A percentile compares a stretch with the other conserved stretches of the same genome.
Evolutionary conservation across 2,888 invertebrate species (phyloP).

Genomic region (Phyto melanocephala): DNA sequence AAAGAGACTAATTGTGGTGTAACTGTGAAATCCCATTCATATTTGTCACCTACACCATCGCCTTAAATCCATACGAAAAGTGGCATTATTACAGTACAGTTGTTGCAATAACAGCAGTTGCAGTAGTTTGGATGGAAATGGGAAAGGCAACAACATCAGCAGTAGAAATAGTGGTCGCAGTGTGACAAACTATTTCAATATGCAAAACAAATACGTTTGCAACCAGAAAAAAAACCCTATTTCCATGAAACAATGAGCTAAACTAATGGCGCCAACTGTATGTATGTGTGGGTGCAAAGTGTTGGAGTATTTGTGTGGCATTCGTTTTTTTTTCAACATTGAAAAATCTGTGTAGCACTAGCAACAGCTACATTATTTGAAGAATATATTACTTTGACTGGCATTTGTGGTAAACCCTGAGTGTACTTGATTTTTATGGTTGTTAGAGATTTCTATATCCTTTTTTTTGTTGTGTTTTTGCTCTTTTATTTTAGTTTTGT

Average conservation of each 20-base stretch:
- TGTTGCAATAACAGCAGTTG: background rate
- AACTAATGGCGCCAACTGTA: slow-evolving; percentile 30
- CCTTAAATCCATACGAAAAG: background rate
- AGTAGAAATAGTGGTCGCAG: background rate
- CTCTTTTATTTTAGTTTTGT: slow-evolving; percentile 9
- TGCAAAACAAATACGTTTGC: slow-evolving; percentile 46
- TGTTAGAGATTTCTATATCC: slow-evolving; percentile 37
- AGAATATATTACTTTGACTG: slow-evolving; percentile 55
- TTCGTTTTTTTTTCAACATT: background rate
- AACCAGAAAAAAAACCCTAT: background rate
- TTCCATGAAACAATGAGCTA: slow-evolving; percentile 23
- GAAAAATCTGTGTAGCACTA: background rate
- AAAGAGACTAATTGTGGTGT: slow-evolving; percentile 60
- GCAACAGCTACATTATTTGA: slow-evolving; percentile 16
- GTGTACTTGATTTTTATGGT: slow-evolving; percentile 61
- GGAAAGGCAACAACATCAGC: background rate
- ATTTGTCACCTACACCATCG: slow-evolving; percentile 56
- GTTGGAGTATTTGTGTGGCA: background rate
- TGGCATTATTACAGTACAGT: background rate
- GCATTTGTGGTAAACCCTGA: slow-evolving; percentile 52
- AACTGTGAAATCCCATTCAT: slow-evolving; percentile 58
- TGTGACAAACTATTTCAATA: slow-evolving; percentile 51
- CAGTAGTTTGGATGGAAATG: background rate
- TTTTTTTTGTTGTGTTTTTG: background rate
- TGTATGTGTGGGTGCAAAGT: background rate